These are phyloP conservation scores for Poeciliopsis occidentalis DNA, from an alignment of 2,113 vertebrate species.

Conservation along the genomic window DNA sequence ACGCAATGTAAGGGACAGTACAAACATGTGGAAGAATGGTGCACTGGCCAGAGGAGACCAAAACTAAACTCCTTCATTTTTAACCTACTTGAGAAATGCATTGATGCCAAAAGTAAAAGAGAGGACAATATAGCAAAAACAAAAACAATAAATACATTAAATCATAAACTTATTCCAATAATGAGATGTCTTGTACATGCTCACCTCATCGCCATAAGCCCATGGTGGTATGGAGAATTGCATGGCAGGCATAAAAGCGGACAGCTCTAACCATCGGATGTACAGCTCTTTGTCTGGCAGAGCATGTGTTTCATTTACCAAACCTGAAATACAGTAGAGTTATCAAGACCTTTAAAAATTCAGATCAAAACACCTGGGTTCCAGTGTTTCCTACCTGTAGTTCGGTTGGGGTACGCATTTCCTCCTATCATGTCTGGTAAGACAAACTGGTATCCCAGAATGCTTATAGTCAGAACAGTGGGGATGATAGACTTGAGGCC, in stretches of 20 bases:
- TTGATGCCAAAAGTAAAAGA: background rate
- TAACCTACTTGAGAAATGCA: no score
- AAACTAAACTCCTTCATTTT: background rate
- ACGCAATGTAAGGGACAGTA: background rate
- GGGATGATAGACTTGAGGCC: conserved; percentile 95
- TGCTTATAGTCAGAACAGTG: conserved; percentile 89
- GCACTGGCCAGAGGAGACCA: background rate
- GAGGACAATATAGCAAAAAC: background rate
- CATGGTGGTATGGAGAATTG: conserved; percentile 96
- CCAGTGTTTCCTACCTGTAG: conserved; percentile 48
- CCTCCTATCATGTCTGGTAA: conserved; percentile 89
- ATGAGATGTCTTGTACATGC: background rate
- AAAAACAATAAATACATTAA: background rate
- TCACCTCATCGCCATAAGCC: conserved; percentile 86
- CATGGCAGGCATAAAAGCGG: conserved; percentile 97
- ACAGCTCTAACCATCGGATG: conserved; percentile 94
- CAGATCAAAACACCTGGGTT: background rate
- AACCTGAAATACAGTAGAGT: conserved; percentile 34
- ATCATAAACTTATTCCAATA: background rate
- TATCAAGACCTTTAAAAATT: conserved; percentile 13
- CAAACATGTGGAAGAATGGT: background rate
- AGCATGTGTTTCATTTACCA: conserved; percentile 1
- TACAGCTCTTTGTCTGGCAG: conserved; percentile 92
- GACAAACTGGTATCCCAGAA: conserved; percentile 92
- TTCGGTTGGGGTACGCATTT: conserved; percentile 81